Conservation (phyloP, 53 echinoderm and acorn worm genomes). For the Echinarachnius parma region DNA sequence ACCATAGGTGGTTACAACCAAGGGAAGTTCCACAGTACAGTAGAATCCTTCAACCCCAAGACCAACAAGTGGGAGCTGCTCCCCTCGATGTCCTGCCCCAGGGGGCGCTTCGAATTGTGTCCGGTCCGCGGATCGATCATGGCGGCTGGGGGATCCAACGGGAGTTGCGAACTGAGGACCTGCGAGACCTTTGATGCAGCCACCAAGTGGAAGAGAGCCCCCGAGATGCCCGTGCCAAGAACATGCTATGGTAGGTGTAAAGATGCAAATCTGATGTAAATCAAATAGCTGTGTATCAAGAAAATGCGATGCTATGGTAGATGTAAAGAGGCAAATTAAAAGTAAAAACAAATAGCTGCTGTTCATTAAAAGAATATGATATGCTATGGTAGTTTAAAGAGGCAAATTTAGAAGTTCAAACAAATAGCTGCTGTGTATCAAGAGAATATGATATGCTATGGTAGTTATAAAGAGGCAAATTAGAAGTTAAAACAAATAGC, state of each 20-base stretch:
- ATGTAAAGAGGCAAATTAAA: too few relatives aligned
- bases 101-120: slow-evolving; percentile 82
- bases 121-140: slow-evolving; percentile 60
- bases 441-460: too few relatives aligned
- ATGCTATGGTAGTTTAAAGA: too few relatives aligned
- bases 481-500: too few relatives aligned
- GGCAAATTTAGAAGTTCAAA: too few relatives aligned
- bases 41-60: slow-evolving; percentile 74
- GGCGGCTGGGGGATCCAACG: slow-evolving; percentile 80
- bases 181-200: slow-evolving; percentile 69
- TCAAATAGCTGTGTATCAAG: too few relatives aligned
- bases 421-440: too few relatives aligned
- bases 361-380: too few relatives aligned
- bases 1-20: slow-evolving; percentile 93
- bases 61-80: slow-evolving; percentile 72
- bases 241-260: slow-evolving; percentile 95
- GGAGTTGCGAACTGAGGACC: slow-evolving; percentile 68
- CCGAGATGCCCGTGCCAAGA: slow-evolving; percentile 72
- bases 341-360: too few relatives aligned
- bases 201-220: slow-evolving; percentile 55
- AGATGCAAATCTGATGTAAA: too few relatives aligned
- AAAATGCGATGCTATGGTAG: too few relatives aligned
- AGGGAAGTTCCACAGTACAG: slow-evolving; percentile 64
- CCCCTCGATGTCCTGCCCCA: slow-evolving; percentile 66
- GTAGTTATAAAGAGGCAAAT: too few relatives aligned